Percentiles rank a stretch among this genome's conserved stretches.
phyloP scores from a whole-genome alignment of 92 coral and sea anemone genomes.

The Plumapathes pennacea region DNA sequence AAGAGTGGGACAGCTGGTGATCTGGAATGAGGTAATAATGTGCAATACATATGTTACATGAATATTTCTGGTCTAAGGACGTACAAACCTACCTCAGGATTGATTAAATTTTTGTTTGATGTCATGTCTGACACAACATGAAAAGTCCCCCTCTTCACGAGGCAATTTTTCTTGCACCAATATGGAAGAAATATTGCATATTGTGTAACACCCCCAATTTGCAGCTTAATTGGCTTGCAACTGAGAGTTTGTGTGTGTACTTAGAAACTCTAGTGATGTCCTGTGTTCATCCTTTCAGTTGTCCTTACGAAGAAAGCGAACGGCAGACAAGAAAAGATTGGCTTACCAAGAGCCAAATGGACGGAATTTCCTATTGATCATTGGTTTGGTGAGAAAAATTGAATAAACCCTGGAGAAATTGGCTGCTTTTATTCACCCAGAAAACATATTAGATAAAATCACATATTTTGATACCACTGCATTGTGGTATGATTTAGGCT shows the following conservation, averaged over 20 bases:
- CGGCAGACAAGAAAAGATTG: constrained; percentile 45
- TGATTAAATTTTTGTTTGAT: not conserved
- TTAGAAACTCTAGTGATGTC: too few species aligned
- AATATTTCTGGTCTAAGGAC: not conserved
- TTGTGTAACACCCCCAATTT: too few species aligned
- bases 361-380: constrained; percentile 81
- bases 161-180: too few species aligned
- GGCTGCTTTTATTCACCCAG: not conserved
- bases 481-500: too few species aligned
- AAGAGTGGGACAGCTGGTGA: constrained; percentile 85
- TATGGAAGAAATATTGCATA: too few species aligned
- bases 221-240: too few species aligned
- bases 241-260: too few species aligned
- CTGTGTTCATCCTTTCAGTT: too few species aligned
- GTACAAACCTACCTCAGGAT: too few species aligned
- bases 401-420: too few species aligned
- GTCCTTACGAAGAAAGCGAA: constrained; percentile 68
- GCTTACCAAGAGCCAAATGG: constrained; percentile 67
- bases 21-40: constrained; percentile 99
- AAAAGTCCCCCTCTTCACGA: too few species aligned
- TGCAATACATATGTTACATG: not conserved
- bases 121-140: not conserved
- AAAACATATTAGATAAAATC: not conserved
- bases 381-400: constrained; percentile 78
- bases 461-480: too few species aligned